phyloP scores from a whole-genome alignment of 2,888 invertebrate genomes.

The Orgyia antiqua region DNA sequence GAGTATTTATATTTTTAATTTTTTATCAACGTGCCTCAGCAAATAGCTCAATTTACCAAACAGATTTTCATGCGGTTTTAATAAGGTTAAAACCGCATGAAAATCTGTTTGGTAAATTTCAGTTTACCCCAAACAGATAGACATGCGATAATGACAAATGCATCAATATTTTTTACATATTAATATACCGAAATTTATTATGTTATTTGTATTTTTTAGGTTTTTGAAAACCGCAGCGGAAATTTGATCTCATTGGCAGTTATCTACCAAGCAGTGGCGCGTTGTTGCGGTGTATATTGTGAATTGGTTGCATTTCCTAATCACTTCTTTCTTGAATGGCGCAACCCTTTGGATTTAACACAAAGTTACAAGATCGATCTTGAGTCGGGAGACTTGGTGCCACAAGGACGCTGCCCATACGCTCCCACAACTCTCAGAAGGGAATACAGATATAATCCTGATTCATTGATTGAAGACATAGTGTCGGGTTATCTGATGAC shows the following conservation, averaged over 20 bases:
- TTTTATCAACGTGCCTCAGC: too few species aligned
- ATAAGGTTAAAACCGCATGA: too few species aligned
- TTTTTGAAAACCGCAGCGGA: slow-evolving; percentile 36
- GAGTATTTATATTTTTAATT: too few species aligned
- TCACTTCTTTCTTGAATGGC: slow-evolving; percentile 55
- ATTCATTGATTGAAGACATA: slow-evolving; percentile 40
- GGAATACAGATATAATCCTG: slow-evolving; percentile 35
- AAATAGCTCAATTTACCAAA: too few species aligned
- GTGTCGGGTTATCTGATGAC: slow-evolving; percentile 34
- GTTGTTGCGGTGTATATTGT: slow-evolving; percentile 43
- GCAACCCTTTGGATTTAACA: slow-evolving; percentile 18
- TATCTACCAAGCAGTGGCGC: slow-evolving; percentile 50
- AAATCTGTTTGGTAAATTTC: too few species aligned
- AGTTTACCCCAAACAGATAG: too few species aligned
- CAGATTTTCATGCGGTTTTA: too few species aligned
- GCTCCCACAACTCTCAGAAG: slow-evolving; percentile 13
- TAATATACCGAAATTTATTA: too few species aligned
- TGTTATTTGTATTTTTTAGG: slow-evolving; percentile 30
- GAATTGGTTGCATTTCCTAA: slow-evolving; percentile 50
- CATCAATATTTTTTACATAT: too few species aligned
- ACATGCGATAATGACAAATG: too few species aligned
- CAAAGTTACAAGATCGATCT: slow-evolving; percentile 40
- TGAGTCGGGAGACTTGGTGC: slow-evolving; percentile 35
- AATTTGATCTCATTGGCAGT: slow-evolving; percentile 38
- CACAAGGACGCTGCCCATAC: slow-evolving; percentile 47